These are phyloP conservation scores for Stegostoma tigrinum DNA, from an alignment of 2,113 vertebrate species.

Conservation along the genomic window DNA sequence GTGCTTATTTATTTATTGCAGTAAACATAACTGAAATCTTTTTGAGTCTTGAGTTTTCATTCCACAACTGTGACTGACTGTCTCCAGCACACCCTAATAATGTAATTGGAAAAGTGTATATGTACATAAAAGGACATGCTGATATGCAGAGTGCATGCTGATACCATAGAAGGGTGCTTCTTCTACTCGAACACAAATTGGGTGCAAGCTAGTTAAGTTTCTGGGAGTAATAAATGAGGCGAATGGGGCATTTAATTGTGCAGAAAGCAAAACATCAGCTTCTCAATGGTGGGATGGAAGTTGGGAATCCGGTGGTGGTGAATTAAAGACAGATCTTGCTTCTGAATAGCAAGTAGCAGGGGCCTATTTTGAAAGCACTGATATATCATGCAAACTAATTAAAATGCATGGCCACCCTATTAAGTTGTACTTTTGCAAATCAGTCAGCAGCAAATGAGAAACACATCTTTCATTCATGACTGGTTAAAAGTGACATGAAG, in stretches of 20 bases:
- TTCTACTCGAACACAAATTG: neutral
- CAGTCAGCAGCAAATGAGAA: neutral
- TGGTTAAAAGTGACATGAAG: neutral
- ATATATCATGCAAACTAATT: neutral
- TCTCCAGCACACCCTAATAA: neutral
- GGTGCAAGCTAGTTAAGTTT: neutral
- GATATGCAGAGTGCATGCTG: neutral
- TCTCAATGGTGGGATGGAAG: neutral
- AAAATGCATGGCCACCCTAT: neutral
- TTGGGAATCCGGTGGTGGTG: neutral
- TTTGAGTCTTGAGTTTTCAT: conserved; percentile 28
- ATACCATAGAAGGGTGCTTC: neutral
- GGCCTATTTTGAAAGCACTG: no score
- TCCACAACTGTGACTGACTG: conserved; percentile 28
- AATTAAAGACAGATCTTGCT: no score
- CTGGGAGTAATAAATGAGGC: neutral
- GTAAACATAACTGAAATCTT: neutral
- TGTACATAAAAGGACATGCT: neutral
- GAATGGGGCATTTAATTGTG: neutral
- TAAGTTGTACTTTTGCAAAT: neutral
- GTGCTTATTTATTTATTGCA: conserved; percentile 23
- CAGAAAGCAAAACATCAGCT: neutral
- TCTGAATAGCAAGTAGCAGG: no score
- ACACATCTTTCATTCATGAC: neutral
- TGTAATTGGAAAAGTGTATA: neutral